These are phyloP conservation scores for Andrena cerasifolii DNA, from an alignment of 1,140 invertebrate species.

Conservation along the genomic window DNA sequence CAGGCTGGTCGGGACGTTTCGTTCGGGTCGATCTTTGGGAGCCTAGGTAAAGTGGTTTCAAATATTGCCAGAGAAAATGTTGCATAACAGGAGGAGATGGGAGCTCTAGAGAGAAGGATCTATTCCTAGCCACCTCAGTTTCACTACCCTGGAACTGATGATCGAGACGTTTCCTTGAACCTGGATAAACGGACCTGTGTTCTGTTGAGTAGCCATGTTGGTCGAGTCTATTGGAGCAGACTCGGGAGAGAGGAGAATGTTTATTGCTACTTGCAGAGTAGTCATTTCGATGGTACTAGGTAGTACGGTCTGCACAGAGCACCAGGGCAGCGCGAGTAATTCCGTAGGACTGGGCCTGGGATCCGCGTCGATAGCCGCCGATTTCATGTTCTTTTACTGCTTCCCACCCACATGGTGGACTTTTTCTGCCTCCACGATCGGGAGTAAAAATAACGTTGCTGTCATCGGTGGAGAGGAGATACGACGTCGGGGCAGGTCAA, in stretches of 20 bases:
- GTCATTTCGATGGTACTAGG: not conserved
- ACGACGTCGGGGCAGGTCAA: not conserved
- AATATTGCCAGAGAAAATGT: not conserved
- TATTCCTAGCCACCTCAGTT: too few species aligned
- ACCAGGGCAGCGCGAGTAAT: not conserved
- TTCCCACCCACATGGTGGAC: not conserved
- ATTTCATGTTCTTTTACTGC: not conserved
- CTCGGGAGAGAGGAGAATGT: constrained; percentile 5
- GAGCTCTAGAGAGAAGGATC: too few species aligned
- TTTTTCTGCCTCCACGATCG: not conserved
- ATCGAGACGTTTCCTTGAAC: too few species aligned
- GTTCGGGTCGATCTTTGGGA: not conserved
- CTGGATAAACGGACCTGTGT: too few species aligned
- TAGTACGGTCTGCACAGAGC: not conserved
- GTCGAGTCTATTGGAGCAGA: too few species aligned
- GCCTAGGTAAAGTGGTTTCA: not conserved
- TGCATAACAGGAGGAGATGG: not conserved
- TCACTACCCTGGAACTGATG: too few species aligned
- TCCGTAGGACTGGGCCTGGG: not conserved
- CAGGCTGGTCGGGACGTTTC: not conserved
- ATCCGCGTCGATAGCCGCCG: not conserved
- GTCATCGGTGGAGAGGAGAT: not conserved
- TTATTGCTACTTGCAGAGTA: not conserved
- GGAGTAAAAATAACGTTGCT: not conserved
- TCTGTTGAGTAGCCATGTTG: too few species aligned